A percentile compares a stretch with the other conserved stretches of the same genome.
These are phyloP conservation scores for Euura lappo DNA, from an alignment of 1,140 invertebrate species.

Conservation along the genomic window DNA sequence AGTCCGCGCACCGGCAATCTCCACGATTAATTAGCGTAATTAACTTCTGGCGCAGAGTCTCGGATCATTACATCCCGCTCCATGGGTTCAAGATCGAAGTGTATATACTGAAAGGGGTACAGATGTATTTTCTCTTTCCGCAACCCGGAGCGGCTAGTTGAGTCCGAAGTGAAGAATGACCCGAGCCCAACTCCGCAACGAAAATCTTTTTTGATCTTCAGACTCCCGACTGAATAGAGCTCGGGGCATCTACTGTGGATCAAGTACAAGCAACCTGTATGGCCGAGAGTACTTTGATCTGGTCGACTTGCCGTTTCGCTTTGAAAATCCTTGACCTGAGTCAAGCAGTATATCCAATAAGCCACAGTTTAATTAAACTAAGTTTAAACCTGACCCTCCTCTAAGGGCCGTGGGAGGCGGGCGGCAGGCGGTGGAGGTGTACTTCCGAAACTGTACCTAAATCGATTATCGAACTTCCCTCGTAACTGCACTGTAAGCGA, in stretches of 20 bases:
- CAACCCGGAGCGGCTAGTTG: not conserved
- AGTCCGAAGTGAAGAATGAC: not conserved
- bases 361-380: conserved; percentile 7
- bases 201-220: not conserved
- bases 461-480: conserved; percentile 3
- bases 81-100: not conserved
- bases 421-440: not conserved
- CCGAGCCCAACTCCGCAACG: not conserved
- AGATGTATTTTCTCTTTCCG: not conserved
- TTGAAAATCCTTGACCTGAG: not conserved
- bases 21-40: not conserved
- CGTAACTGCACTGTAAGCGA: conserved; percentile 6
- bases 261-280: not conserved
- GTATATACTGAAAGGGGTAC: not conserved
- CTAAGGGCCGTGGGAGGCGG: not conserved
- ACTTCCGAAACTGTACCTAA: conserved; percentile 7
- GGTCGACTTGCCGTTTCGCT: not conserved
- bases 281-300: not conserved
- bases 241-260: not conserved
- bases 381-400: not conserved
- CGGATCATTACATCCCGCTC: not conserved
- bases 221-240: not conserved
- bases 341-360: conserved; percentile 1
- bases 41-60: not conserved
- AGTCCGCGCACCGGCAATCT: too few relatives aligned